Evolutionary conservation across 1,140 invertebrate genomes (phyloP).

Genomic region (Musca domestica): DNA sequence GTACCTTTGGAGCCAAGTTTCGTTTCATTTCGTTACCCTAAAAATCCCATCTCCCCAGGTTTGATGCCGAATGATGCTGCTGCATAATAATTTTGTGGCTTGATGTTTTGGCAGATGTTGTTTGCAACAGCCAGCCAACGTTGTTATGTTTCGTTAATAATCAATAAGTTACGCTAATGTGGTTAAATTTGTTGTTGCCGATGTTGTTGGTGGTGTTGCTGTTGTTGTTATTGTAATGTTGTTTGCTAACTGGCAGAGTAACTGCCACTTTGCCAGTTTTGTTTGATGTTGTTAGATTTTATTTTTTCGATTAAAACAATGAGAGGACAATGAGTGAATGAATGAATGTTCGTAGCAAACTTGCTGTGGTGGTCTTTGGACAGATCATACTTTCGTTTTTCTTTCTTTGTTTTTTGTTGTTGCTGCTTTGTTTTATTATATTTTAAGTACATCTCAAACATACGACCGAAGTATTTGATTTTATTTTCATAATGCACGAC

Average conservation of each 20-base stretch:
- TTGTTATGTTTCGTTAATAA: slow-evolving; percentile 16
- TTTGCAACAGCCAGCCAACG: no score
- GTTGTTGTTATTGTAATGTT: no score
- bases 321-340: neutral
- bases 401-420: neutral
- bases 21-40: neutral
- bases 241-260: no score
- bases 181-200: neutral
- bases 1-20: neutral
- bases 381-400: slow-evolving; percentile 1
- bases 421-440: neutral
- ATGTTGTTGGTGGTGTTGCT: no score
- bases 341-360: neutral
- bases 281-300: slow-evolving; percentile 8
- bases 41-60: neutral
- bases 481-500: no score
- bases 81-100: slow-evolving; percentile 12
- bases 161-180: slow-evolving; percentile 19
- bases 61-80: neutral
- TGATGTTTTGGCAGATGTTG: neutral
- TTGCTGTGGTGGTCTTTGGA: neutral
- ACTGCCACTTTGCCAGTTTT: no score
- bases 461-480: no score
- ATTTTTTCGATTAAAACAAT: slow-evolving; percentile 14
- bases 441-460: neutral